Evolutionary conservation across 2,797 vertebrate genomes (phyloP), one percentile per base, ranked within the genome.

Genomic region (Xenopus petersii): DNA sequence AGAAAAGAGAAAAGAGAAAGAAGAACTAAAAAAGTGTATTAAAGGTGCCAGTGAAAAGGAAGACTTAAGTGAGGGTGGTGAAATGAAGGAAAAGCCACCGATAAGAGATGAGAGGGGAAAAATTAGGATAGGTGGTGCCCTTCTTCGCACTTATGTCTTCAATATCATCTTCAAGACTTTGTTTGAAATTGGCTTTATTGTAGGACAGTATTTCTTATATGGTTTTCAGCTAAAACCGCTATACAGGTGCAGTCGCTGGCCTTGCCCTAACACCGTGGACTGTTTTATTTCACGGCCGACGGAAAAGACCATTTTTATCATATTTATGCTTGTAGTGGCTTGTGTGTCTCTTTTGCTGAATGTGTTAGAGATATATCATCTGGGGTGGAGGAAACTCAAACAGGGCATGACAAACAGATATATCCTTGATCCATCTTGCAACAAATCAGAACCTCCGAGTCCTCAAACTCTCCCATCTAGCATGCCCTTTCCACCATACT

Each of bases 241-340:
- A 21, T 98, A 98, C 88, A 95, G 94, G 84, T 99, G 97, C 78
- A 90, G 91, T 59, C 93, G 95, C 72, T 95, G 95, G 86, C 97
- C 97, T 81, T 98, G 97, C 86, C 97, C 96, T 66, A 98, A 99
- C 90, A 94, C 90, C 0, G 97, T 98, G 80, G 97, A 98, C 91
- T 99, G 97, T 89, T 98, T 99, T 88, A 96, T 99, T 86, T 99
- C 97, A 0, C 87, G 97, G 82, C 97, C 97, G 81, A 99, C 96
- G 0, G 97, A 99, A 87, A 99, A 99, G 89, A 98, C 96, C 49
- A 93, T 98, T 82, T 99, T 99, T 89, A 98, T 99, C 83, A 87
- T 98, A 85, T 99, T 98, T 88, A 98, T 99, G 97, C 89, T 98
- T 91, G 96, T 93, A 69, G 96, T 99, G 90, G 97, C 96, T 84